Percentiles rank a stretch among this genome's conserved stretches.
phyloP scores from a whole-genome alignment of 2,113 vertebrate species.

The Esox niger region DNA sequence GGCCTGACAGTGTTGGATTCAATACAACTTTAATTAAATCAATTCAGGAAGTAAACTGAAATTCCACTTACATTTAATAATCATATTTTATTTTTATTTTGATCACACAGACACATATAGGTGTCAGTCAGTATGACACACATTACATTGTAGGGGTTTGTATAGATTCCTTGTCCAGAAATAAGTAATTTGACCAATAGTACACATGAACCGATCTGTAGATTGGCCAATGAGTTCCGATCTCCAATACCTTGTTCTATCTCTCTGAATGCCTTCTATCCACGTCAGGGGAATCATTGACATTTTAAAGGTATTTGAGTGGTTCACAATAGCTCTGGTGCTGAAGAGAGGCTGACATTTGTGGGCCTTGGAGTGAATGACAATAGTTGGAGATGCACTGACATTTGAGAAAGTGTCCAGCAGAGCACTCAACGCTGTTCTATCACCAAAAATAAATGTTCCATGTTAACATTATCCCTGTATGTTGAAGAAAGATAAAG shows the following conservation, averaged over 20 bases:
- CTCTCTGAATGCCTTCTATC: conserved; percentile 1
- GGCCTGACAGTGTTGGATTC: too few relatives aligned
- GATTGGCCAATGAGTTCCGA: too few relatives aligned
- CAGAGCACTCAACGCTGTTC: conserved; percentile 2
- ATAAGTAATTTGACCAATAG: too few relatives aligned
- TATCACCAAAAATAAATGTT: not conserved
- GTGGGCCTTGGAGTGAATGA: conserved; percentile 43
- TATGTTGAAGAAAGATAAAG: conserved; percentile 39
- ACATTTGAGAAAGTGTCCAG: conserved; percentile 63
- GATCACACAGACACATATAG: too few relatives aligned
- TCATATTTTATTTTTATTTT: too few relatives aligned
- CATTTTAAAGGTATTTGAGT: conserved; percentile 64
- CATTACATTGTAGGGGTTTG: too few relatives aligned
- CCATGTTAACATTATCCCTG: conserved; percentile 19
- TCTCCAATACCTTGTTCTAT: conserved; percentile 27
- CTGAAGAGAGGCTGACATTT: conserved; percentile 67
- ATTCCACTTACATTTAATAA: too few relatives aligned
- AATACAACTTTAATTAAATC: too few relatives aligned
- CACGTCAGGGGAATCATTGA: conserved; percentile 54
- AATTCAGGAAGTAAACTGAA: too few relatives aligned
- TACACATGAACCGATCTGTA: too few relatives aligned
- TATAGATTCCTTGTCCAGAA: too few relatives aligned
- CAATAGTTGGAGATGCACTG: conserved; percentile 58
- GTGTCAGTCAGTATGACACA: too few relatives aligned
- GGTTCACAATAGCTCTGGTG: conserved; percentile 53